These are phyloP conservation scores for Arbacia lixula DNA, from an alignment of 53 echinoderm and acorn worm species.

Conservation along the genomic window DNA sequence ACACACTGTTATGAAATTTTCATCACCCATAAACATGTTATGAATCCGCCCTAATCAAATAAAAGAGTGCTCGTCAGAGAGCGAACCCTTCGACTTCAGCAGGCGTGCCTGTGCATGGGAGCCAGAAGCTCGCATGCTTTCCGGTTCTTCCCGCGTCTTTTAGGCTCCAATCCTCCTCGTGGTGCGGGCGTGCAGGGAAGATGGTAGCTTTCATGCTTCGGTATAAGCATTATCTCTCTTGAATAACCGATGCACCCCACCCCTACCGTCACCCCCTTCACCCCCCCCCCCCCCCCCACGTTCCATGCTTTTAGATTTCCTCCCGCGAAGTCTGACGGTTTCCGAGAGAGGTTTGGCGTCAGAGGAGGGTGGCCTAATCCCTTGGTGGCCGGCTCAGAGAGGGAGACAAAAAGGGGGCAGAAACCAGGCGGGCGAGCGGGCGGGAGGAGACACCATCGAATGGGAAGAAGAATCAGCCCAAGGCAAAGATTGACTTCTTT, in stretches of 20 bases:
- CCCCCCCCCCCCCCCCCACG: background rate
- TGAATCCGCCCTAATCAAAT: constrained; percentile 37
- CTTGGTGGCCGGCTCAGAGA: background rate
- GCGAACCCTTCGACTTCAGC: constrained; percentile 17
- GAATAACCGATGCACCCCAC: no score
- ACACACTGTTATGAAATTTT: constrained; percentile 44
- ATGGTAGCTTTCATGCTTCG: no score
- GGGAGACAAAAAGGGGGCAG: background rate
- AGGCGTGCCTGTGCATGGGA: constrained; percentile 27
- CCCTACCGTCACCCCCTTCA: background rate
- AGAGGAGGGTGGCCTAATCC: constrained; percentile 2
- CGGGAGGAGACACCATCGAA: background rate
- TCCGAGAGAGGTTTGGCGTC: constrained; percentile 35
- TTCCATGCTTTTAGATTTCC: background rate
- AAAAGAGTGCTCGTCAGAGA: background rate
- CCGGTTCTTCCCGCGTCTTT: constrained; percentile 37
- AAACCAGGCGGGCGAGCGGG: background rate
- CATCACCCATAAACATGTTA: constrained; percentile 44
- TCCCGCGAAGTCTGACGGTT: constrained; percentile 15
- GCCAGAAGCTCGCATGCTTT: constrained; percentile 13
- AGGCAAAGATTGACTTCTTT: constrained; percentile 37
- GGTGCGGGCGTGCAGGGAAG: no score
- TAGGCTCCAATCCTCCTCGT: no score
- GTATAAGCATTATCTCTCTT: no score
- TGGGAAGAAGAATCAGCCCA: constrained; percentile 6